Conservation (phyloP, 2,797 vertebrate species). For the Tenualosa thibaudeaui region DNA sequence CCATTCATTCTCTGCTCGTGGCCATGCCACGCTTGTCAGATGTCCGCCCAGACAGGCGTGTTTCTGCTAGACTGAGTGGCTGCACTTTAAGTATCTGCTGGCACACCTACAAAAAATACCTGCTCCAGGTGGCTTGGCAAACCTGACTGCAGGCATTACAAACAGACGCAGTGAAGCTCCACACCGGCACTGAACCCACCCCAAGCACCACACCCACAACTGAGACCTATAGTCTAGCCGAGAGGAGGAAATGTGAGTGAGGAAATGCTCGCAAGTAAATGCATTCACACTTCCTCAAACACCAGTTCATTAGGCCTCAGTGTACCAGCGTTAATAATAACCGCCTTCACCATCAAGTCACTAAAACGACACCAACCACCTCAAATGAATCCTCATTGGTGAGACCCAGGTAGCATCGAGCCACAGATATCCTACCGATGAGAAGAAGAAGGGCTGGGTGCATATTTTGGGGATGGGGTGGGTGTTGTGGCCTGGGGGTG, state of each 20-base stretch:
- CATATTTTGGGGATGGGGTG: not conserved
- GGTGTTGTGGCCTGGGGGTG: not conserved
- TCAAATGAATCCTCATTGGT: not conserved
- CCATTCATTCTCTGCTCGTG: slow-evolving; percentile 25
- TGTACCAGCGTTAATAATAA: slow-evolving; percentile 19
- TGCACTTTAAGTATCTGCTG: slow-evolving; percentile 71
- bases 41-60: slow-evolving; percentile 62
- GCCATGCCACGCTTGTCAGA: slow-evolving; percentile 40
- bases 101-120: slow-evolving; percentile 70
- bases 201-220: not conserved
- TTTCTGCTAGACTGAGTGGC: slow-evolving; percentile 69
- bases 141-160: slow-evolving; percentile 21
- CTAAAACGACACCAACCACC: not conserved
- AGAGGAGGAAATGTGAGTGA: not conserved
- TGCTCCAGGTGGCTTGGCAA: slow-evolving; percentile 67
- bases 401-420: not conserved
- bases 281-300: not conserved
- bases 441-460: not conserved
- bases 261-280: not conserved
- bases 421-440: not conserved
- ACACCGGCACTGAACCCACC: not conserved
- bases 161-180: slow-evolving; percentile 12
- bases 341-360: not conserved
- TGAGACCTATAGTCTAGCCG: not conserved
- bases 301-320: slow-evolving; percentile 29